Evolutionary conservation across 2,888 invertebrate species (phyloP).

Genomic region (Calameuta pallipes): DNA sequence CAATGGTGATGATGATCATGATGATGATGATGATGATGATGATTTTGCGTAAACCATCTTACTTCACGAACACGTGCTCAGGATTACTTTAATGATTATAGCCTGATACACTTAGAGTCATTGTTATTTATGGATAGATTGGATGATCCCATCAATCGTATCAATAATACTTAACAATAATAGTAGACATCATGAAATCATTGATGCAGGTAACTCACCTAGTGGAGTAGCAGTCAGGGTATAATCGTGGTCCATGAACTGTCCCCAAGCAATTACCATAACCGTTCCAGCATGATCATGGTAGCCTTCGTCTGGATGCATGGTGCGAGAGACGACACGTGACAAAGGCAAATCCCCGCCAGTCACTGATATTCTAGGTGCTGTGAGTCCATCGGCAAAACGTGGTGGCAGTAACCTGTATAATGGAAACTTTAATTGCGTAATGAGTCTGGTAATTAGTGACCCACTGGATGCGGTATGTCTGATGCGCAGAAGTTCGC

Average conservation of each 20-base stretch:
- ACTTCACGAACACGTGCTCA: background rate
- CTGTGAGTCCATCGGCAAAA: slow-evolving; percentile 86
- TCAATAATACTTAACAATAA: background rate
- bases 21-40: background rate
- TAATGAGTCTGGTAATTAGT: background rate
- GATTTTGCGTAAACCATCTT: background rate
- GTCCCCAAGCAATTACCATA: slow-evolving; percentile 94
- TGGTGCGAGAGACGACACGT: slow-evolving; percentile 87
- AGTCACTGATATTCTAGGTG: slow-evolving; percentile 83
- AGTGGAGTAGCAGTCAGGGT: slow-evolving; percentile 89
- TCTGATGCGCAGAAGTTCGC: background rate
- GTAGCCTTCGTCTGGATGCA: slow-evolving; percentile 93
- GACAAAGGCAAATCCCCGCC: slow-evolving; percentile 84
- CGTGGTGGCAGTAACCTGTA: slow-evolving; percentile 80
- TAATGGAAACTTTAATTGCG: slow-evolving; percentile 16
- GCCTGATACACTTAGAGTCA: background rate
- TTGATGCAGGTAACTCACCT: slow-evolving; percentile 69
- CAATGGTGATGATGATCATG: background rate
- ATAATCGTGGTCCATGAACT: slow-evolving; percentile 95
- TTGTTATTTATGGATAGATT: background rate
- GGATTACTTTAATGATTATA: background rate
- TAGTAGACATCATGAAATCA: background rate
- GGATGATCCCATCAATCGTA: background rate
- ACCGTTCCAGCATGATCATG: slow-evolving; percentile 95
- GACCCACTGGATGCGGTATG: background rate